Base-by-base conservation (phyloP, 2,797 vertebrate genomes). In the Tapera naevia region DNA sequence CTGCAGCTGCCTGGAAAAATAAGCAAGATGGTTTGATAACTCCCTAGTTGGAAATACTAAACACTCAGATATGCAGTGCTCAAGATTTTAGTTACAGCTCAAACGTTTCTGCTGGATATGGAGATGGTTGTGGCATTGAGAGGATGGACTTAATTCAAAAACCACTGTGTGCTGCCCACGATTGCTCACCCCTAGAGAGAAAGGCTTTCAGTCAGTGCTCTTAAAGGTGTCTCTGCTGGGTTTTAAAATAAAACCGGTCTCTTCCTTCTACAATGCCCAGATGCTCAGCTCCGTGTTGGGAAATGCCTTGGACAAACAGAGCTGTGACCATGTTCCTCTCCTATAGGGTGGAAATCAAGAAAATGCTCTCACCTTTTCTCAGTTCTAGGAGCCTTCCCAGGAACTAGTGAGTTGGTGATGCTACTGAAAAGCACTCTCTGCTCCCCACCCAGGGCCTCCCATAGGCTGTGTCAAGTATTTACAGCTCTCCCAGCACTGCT, bases 1-100 rank as follows among this genome's bases (percentile, higher is more conserved):
- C 96, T 95, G 94, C 93, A 91, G 91, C 86, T 93, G 95, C 92
- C 91, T 94, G 92, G 76, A 90, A 95, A 95, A 95, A 91, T n/a
- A 95, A 86, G 62, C 82, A 74, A 81, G 88, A 90, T 51, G 51
- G 11, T 14, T 66, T 61, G 87, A 73, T 57, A 80, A 92, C 58
- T 94, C 94, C 80, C 82, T 81, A 32, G 76, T 1, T 81, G 91
- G 70, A 91, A 74, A 46, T 82, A 41, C 41, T 39, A 22, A 86
- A 18, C 54, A 21, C 73, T 72, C 48, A 17, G 70, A 79, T 58
- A 60, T 1, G 4, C 37, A 39, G 56, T 35, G 76, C 88, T 91
- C 50, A 22, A 28, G 72, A 48, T 4, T 37, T 54, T 7, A 70
- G 70, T 23, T 91, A 71, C 62, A 92, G 91, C 73, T 93, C 39